Evolutionary conservation across 2,113 vertebrate genomes (phyloP).

Genomic region (Phylloscopus trochiloides): DNA sequence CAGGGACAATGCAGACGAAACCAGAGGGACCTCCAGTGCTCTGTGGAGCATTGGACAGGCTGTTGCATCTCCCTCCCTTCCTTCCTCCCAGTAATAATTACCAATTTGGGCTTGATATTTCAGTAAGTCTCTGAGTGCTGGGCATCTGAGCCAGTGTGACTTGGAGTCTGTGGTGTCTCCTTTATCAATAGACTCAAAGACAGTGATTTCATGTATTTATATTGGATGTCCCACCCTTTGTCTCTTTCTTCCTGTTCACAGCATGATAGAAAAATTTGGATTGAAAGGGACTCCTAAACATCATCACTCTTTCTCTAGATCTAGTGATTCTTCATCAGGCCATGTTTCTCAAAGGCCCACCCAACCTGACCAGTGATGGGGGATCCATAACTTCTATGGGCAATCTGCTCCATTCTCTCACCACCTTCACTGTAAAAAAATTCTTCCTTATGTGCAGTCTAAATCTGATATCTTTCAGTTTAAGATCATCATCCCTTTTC

Average conservation of each 20-base stretch:
- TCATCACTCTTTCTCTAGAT: neutral
- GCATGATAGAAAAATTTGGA: neutral
- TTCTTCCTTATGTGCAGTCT: neutral
- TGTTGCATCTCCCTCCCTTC: rapidly evolving
- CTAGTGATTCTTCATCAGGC: neutral
- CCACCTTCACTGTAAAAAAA: rapidly evolving
- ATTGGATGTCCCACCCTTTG: neutral
- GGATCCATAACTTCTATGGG: neutral
- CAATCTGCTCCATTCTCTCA: neutral
- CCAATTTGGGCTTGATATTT: neutral
- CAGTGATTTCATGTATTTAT: neutral
- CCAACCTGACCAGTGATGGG: neutral
- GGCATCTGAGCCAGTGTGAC: rapidly evolving
- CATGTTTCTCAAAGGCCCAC: neutral
- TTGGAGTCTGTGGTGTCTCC: neutral
- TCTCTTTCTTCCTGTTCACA: neutral
- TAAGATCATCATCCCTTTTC: neutral
- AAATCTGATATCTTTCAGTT: neutral
- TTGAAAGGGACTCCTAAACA: neutral
- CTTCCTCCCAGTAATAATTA: neutral
- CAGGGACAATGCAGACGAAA: neutral
- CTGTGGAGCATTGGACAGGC: neutral
- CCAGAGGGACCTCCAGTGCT: rapidly evolving
- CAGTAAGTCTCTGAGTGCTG: neutral
- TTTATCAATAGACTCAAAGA: neutral